Base-by-base conservation (phyloP, 2,797 vertebrate genomes). In the Hemitrygon akajei region DNA sequence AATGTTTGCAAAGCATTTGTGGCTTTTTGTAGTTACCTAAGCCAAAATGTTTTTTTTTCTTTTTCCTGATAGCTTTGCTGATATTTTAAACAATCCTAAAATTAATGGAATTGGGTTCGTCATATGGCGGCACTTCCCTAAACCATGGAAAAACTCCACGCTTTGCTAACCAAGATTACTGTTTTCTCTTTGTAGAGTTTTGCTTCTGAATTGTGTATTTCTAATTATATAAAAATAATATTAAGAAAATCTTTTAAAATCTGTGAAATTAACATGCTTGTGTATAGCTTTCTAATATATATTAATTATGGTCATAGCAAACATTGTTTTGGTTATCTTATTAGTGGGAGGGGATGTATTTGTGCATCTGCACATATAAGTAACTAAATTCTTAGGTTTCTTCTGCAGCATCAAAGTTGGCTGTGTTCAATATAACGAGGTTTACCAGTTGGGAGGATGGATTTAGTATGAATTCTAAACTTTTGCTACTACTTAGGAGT, bases 261-360 rank as follows among this genome's bases (percentile, higher is more conserved):
- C 98, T 99, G 98, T 99, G 98, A 99, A 99, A 99, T 99, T 98
- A 99, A 99, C 98, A 99, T 99, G 98, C 98, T 99, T 99, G 98
- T 99, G 98, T 99, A 99, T 99, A 99, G 98, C 98, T 99, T 99
- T 99, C 98, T 99, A 99, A 99, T 99, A 99, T 99, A 97, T 97
- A 97, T 94, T 97, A 97, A 97, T 97, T 96, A 98, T 97, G 97
- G 97, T 98, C 97, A 97, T 97, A 97, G 97, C 97, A 97, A 96
- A 97, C 96, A 96, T 97, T 97, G 94, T 97, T 97, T 97, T 93
- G 91, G 91, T 97, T 97, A 97, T 97, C 97, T 98, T 98, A 97
- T 97, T 98, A 98, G 98, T 97, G 98, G 97, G 98, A 96, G 96
- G 97, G 98, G 97, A 96, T 96, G 96, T 97, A 97, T 97, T 97